Evolutionary conservation across 2,888 invertebrate genomes (phyloP).

Genomic region (Caenorhabditis sp.): DNA sequence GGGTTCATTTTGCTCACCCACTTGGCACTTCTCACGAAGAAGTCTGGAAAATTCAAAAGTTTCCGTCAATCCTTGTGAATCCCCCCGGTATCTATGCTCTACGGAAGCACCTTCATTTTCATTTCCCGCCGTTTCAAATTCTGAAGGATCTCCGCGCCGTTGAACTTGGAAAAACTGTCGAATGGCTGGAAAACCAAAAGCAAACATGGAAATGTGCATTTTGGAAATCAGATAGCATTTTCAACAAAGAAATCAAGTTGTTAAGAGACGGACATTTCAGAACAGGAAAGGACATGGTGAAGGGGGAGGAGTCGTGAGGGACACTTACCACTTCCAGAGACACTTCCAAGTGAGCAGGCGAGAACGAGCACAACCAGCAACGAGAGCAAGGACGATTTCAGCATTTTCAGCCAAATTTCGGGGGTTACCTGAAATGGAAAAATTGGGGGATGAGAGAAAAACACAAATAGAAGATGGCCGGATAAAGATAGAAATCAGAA

Average conservation of each 20-base stretch:
- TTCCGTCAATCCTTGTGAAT: background rate
- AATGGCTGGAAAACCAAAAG: conserved; percentile 43
- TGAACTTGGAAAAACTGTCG: conserved; percentile 33
- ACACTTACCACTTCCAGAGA: conserved; percentile 33
- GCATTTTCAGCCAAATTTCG: conserved; percentile 21
- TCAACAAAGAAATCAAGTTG: conserved; percentile 18
- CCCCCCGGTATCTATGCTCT: background rate
- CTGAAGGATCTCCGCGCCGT: conserved; percentile 30
- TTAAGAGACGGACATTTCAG: conserved; percentile 29
- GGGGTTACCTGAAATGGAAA: conserved; percentile 38
- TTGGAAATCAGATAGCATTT: conserved; percentile 18
- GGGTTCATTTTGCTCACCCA: conserved; percentile 65
- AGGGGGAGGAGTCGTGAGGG: background rate
- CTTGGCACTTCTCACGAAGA: conserved; percentile 61
- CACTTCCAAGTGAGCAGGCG: conserved; percentile 12
- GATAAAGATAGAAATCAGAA: conserved; percentile 15
- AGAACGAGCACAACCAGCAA: conserved; percentile 27
- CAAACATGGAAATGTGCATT: conserved; percentile 26
- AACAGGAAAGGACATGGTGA: background rate
- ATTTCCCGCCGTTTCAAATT: conserved; percentile 16
- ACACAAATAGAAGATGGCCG: background rate
- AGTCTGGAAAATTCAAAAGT: conserved; percentile 47
- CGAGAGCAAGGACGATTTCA: conserved; percentile 43
- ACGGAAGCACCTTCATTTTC: conserved; percentile 27
- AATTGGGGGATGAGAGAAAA: background rate